Conservation (phyloP, 2,797 vertebrate genomes). For the Pangasius krempfi region DNA sequence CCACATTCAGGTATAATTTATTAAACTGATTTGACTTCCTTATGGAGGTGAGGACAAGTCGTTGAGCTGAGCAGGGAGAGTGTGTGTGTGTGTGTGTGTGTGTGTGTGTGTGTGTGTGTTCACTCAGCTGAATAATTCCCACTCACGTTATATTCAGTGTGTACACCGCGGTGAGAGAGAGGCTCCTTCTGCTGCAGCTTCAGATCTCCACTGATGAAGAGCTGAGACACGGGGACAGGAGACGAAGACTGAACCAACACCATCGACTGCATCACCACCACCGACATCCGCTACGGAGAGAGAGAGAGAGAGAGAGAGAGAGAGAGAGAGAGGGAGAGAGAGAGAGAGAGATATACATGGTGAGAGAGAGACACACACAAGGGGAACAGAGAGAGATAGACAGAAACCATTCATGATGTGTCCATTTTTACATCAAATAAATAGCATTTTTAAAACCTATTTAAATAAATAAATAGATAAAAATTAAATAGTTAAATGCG, state of each 20-base stretch:
- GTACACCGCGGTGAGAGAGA: slow-evolving; percentile 81
- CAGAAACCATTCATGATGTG: too few species aligned
- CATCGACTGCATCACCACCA: slow-evolving; percentile 92
- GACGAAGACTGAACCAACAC: slow-evolving; percentile 86
- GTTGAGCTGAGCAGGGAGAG: not conserved
- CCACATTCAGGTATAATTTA: not conserved
- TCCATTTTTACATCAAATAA: too few species aligned
- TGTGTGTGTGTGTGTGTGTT: not conserved
- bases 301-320: too few species aligned
- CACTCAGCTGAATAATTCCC: not conserved
- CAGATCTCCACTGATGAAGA: slow-evolving; percentile 88
- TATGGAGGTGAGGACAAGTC: not conserved
- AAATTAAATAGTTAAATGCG: too few species aligned
- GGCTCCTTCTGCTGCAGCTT: slow-evolving; percentile 85
- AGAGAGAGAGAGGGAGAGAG: too few species aligned
- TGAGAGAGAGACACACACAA: too few species aligned
- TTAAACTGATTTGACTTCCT: not conserved
- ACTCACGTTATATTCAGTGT: slow-evolving; percentile 88
- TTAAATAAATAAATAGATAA: too few species aligned
- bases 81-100: not conserved
- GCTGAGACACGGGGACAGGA: slow-evolving; percentile 82
- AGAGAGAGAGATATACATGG: too few species aligned
- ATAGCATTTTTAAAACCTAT: too few species aligned
- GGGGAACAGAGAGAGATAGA: too few species aligned
- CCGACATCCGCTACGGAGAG: slow-evolving; percentile 68